These are phyloP conservation scores for Furcula furcula DNA, from an alignment of 2,888 invertebrate species.

Conservation along the genomic window DNA sequence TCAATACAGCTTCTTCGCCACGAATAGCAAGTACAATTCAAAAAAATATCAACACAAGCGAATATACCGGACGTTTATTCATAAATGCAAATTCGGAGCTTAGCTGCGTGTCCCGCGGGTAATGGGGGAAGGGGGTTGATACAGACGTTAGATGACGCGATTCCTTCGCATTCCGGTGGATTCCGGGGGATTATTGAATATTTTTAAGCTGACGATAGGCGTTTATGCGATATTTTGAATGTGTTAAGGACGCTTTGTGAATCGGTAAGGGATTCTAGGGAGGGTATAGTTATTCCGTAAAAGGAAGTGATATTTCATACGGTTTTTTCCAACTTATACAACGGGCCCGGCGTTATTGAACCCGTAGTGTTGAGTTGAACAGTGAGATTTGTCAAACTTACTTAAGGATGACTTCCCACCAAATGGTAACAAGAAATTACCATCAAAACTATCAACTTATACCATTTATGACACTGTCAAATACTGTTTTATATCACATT, in stretches of 20 bases:
- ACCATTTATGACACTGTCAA: no score
- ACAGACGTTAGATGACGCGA: constrained; percentile 30
- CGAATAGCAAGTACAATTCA: neutral
- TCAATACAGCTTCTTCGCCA: no score
- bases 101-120: constrained; percentile 23
- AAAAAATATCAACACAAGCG: constrained; percentile 27
- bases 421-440: no score
- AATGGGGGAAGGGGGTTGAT: constrained; percentile 14
- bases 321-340: no score
- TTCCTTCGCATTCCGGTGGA: constrained; percentile 20
- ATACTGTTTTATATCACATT: no score
- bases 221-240: constrained; percentile 4
- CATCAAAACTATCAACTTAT: no score
- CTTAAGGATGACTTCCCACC: no score
- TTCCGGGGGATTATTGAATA: constrained; percentile 30
- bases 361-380: no score
- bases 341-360: no score
- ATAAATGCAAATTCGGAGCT: constrained; percentile 41
- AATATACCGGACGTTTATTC: constrained; percentile 34
- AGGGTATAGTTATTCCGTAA: neutral
- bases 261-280: neutral
- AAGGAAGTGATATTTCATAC: neutral
- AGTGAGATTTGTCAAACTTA: no score
- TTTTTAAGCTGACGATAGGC: constrained; percentile 25
- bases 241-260: constrained; percentile 11